Conservation (phyloP, 2,797 vertebrate genomes). For the Molossus molossus region DNA sequence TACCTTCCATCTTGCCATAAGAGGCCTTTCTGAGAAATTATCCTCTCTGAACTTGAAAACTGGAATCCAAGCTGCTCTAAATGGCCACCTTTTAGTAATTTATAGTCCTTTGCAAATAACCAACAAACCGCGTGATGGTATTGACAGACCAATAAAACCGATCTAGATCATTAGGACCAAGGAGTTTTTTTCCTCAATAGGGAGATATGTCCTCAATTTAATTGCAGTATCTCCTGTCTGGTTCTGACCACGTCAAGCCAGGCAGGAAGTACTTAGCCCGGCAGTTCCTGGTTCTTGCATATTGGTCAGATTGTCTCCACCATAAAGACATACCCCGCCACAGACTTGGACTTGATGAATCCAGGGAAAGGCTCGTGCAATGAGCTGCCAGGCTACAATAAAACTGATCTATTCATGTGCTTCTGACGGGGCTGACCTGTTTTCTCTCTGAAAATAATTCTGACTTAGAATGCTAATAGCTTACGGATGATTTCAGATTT, state of each 20-base stretch:
- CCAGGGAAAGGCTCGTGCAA: neutral
- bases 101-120: constrained; percentile 2
- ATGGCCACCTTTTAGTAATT: neutral
- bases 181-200: neutral
- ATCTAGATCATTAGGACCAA: neutral
- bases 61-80: constrained; percentile 2
- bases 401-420: neutral
- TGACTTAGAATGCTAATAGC: neutral
- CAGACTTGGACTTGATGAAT: neutral
- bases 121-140: neutral
- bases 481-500: neutral
- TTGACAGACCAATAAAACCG: neutral
- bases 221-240: neutral
- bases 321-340: neutral
- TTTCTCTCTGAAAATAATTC: constrained; percentile 21
- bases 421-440: neutral
- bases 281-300: neutral
- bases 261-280: neutral
- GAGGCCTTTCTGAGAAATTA: constrained; percentile 10
- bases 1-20: neutral
- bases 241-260: neutral
- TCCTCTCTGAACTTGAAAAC: neutral
- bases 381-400: neutral
- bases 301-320: neutral
- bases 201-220: neutral